Evolutionary conservation across 2,797 vertebrate genomes (phyloP).

Genomic region (Schizothorax lantsangensis): DNA sequence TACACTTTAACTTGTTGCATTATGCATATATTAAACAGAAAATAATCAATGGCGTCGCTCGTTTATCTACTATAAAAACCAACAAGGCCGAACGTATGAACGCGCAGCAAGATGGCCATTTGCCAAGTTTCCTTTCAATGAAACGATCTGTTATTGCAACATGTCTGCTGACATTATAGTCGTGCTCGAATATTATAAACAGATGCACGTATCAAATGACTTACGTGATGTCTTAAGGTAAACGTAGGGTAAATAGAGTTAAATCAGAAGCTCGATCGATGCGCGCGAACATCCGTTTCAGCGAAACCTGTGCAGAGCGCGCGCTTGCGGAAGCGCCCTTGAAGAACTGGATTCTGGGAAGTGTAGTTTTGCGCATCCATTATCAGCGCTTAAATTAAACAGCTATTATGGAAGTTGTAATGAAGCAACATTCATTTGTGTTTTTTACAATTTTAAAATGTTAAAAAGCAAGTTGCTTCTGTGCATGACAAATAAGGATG

Average conservation of each 20-base stretch:
- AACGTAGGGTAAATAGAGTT: not conserved
- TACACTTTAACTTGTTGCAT: not conserved
- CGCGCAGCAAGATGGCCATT: constrained; percentile 6
- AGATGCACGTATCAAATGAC: not conserved
- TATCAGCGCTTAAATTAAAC: too few relatives aligned
- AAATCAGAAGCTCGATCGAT: not conserved
- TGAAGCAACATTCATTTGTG: too few relatives aligned
- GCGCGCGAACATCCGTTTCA: not conserved
- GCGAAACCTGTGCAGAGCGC: constrained; percentile 8
- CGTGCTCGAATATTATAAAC: not conserved
- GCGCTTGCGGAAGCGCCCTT: constrained; percentile 3
- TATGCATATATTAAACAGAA: not conserved
- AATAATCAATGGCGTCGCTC: not conserved
- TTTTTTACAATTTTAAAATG: too few relatives aligned
- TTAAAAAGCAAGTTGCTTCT: too few relatives aligned
- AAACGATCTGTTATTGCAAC: not conserved
- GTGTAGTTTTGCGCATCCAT: not conserved
- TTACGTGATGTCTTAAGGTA: constrained; percentile 19
- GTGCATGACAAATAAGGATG: too few relatives aligned
- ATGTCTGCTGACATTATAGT: not conserved
- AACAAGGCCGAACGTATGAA: constrained; percentile 32
- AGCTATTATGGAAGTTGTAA: too few relatives aligned
- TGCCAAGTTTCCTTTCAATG: constrained; percentile 10
- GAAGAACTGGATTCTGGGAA: constrained; percentile 9
- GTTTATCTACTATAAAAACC: not conserved